Percentiles rank a stretch among this genome's conserved stretches.
phyloP scores from a whole-genome alignment of 2,113 vertebrate species.

The Dolichallabes microphthalmus region DNA sequence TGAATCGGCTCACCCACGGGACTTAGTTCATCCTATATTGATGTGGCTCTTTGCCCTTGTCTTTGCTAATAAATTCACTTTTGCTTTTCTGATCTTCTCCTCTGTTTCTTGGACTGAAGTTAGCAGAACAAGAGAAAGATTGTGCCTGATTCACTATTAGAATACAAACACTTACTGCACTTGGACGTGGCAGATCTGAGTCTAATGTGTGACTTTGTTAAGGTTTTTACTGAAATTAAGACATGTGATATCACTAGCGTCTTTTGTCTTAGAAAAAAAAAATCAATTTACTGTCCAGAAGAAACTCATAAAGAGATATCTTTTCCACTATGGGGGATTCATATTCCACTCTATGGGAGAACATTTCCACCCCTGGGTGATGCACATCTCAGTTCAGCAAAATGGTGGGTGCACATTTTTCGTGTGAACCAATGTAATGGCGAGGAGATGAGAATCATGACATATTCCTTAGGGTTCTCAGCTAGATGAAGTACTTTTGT shows the following conservation, averaged over 20 bases:
- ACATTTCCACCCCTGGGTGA: not conserved
- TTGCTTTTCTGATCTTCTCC: too few species aligned
- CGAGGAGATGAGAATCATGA: constrained; percentile 31
- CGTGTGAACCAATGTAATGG: constrained; percentile 15
- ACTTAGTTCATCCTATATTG: too few species aligned
- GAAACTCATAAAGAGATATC: not conserved
- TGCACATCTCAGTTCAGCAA: constrained; percentile 29
- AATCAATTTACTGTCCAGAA: not conserved
- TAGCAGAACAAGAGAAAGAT: too few species aligned
- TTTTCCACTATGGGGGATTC: not conserved
- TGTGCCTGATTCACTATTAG: too few species aligned
- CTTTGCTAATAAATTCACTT: too few species aligned
- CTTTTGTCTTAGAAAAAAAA: not conserved
- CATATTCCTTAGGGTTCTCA: constrained; percentile 13
- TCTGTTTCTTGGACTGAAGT: too few species aligned
- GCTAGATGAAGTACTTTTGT: constrained; percentile 33
- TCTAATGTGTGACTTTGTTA: not conserved
- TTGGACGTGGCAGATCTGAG: not conserved
- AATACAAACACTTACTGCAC: too few species aligned
- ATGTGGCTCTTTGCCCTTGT: too few species aligned
- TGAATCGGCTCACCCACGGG: too few species aligned
- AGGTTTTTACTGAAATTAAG: not conserved
- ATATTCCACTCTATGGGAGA: not conserved
- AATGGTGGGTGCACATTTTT: constrained; percentile 14
- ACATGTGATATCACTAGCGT: not conserved